Evolutionary conservation across 2,888 invertebrate genomes (phyloP), one percentile per base, ranked within the genome.

Genomic region (Diaprepes abbreviatus): DNA sequence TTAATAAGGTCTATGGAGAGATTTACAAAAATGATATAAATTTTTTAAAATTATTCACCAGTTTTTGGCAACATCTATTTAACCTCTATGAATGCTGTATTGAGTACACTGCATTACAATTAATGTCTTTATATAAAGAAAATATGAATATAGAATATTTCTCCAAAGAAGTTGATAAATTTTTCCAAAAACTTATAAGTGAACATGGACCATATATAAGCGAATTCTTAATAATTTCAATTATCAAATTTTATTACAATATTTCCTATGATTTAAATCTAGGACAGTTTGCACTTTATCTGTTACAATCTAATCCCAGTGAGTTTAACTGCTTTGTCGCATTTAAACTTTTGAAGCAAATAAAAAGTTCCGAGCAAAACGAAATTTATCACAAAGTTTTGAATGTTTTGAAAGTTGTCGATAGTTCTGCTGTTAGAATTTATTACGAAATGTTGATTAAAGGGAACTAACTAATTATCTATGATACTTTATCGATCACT

Each of bases 291-390:
- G 48, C 48, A 1, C 31, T 33, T 17, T 12, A 60, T 12, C 19
- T 60, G 19, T 31, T 60, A 35, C 1, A n/a, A 16, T 10, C 24
- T 14, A 21, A 48, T 5, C 1, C 9, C 31, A 60, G 10, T 10
- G 60, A 60, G n/a, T 12, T 60, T 17, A 60, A 60, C 12, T 48
- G 48, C 17, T 60, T 31, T 50, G 40, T 58, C 14, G 58, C 38
- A 7, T 14, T 38, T 7, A 24, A 24, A 24, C 3, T 24, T 24
- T n/a, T n/a, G n/a, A n/a, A n/a, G n/a, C n/a, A n/a, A n/a, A 24
- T 14, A 2, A 3, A 17, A 43, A 24, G 5, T 24, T 24, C 3
- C 24, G 3, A 3, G 24, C 24, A 24, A 24, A 24, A 24, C 3
- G 5, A 24, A 24, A 24, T 24, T 24, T 24, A 24, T 24, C 5